A percentile compares a stretch with the other conserved stretches of the same genome.
Evolutionary conservation across 2,113 vertebrate genomes (phyloP).

Genomic region (Prionailurus bengalensis): DNA sequence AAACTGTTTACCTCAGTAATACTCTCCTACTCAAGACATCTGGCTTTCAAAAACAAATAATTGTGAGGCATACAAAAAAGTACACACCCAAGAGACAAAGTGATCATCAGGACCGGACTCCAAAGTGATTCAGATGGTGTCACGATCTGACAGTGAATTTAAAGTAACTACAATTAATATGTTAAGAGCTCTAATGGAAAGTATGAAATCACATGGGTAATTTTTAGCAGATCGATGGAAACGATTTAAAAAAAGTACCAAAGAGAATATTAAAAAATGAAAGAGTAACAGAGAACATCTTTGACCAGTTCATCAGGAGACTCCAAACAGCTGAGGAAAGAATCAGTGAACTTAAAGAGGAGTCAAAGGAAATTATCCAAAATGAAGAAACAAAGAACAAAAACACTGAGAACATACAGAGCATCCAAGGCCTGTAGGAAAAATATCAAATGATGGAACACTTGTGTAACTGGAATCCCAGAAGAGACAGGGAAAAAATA

Average conservation of each 20-base stretch:
- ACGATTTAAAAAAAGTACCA: neutral
- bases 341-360: neutral
- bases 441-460: neutral
- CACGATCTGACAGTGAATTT: neutral
- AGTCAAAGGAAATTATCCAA: neutral
- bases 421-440: neutral
- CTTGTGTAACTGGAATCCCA: neutral
- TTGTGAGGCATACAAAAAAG: neutral
- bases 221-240: slow-evolving; percentile 33
- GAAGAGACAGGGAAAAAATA: neutral
- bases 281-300: neutral
- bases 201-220: neutral
- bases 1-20: neutral
- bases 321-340: neutral
- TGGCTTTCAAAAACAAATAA: slow-evolving; percentile 24
- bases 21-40: neutral
- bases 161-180: neutral
- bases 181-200: neutral
- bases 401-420: neutral
- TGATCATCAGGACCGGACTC: neutral
- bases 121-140: neutral
- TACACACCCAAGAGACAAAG: neutral
- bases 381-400: neutral
- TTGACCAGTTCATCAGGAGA: neutral
- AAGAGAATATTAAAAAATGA: slow-evolving; percentile 14